phyloP scores from a whole-genome alignment of 2,888 invertebrate species.

The Zaprionus lineosus region DNA sequence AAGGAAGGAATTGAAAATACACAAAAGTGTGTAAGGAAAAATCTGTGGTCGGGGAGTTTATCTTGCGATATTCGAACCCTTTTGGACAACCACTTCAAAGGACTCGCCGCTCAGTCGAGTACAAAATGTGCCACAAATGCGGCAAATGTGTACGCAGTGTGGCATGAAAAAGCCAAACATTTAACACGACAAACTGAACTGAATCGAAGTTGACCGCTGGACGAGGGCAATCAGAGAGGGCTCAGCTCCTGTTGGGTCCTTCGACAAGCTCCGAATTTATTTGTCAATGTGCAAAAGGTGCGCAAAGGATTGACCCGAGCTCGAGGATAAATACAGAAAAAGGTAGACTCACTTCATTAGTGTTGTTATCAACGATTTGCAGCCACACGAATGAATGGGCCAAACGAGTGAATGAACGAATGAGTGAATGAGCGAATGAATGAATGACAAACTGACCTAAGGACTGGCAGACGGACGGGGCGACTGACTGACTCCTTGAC shows the following conservation, averaged over 20 bases:
- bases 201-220: constrained; percentile 16
- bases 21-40: constrained; percentile 2
- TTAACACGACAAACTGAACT: constrained; percentile 55
- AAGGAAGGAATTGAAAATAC: not conserved
- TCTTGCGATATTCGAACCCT: constrained; percentile 54
- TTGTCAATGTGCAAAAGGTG: constrained; percentile 75
- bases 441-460: constrained; percentile 19
- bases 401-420: constrained; percentile 18
- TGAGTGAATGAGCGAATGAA: constrained; percentile 30
- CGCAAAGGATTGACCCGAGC: constrained; percentile 54
- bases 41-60: constrained; percentile 36
- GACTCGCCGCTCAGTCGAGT: constrained; percentile 50
- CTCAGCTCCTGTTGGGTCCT: not conserved
- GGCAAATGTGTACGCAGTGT: constrained; percentile 71
- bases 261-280: constrained; percentile 51
- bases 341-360: constrained; percentile 74
- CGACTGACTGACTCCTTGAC: constrained; percentile 34
- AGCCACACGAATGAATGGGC: constrained; percentile 55
- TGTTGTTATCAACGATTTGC: constrained; percentile 73
- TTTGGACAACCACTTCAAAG: constrained; percentile 58
- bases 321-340: constrained; percentile 28
- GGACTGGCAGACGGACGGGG: constrained; percentile 20
- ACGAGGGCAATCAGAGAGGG: constrained; percentile 67
- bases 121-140: constrained; percentile 75
- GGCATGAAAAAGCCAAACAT: constrained; percentile 74